Evolutionary conservation across 2,113 vertebrate genomes (phyloP).

Genomic region (Podocnemis expansa): DNA sequence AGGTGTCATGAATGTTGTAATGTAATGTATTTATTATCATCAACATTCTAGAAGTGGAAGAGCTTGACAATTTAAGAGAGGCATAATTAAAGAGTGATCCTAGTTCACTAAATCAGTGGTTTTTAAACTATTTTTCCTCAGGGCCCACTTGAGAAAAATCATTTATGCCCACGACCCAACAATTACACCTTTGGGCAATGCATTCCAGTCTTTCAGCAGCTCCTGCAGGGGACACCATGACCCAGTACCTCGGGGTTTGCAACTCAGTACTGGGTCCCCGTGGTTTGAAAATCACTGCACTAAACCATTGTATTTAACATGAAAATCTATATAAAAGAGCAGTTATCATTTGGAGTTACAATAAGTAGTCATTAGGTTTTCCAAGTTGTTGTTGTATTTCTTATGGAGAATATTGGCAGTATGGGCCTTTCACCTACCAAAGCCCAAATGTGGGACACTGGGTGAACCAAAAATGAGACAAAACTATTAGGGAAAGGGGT

Average conservation of each 20-base stretch:
- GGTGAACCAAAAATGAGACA: not conserved
- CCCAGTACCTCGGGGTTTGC: no score
- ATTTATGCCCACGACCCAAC: no score
- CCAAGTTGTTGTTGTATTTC: slow-evolving; percentile 7
- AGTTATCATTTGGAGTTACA: not conserved
- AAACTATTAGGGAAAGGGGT: not conserved
- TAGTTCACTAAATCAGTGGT: not conserved
- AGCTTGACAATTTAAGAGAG: slow-evolving; percentile 8
- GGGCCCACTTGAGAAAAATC: no score
- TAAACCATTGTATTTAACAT: not conserved
- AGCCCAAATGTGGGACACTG: not conserved
- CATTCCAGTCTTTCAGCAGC: no score
- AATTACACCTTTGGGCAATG: no score
- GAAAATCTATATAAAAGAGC: not conserved
- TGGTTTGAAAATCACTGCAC: no score
- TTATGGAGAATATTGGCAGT: not conserved
- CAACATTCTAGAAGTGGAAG: not conserved
- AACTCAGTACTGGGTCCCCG: no score
- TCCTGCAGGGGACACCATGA: no score
- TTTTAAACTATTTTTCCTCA: no score
- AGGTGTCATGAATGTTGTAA: not conserved
- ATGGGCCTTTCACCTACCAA: not conserved
- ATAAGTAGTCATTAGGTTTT: not conserved
- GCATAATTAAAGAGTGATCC: not conserved
- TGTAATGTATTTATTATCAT: not conserved